Evolutionary conservation across 2,113 vertebrate species (phyloP), one percentile per base, ranked within the genome.

Genomic region (Muntiacus reevesi): DNA sequence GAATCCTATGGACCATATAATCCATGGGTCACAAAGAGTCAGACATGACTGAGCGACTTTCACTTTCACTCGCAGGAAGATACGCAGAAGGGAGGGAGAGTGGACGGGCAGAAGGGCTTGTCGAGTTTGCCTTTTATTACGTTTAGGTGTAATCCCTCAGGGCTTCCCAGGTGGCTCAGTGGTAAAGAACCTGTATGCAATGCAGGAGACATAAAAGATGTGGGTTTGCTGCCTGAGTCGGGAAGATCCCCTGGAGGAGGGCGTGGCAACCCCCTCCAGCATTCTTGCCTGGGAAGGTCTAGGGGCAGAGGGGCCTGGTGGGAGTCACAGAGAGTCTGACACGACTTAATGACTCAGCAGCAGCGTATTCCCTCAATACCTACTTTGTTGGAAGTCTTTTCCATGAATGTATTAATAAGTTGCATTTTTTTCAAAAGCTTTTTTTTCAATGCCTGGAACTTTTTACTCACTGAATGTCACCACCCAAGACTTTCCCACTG

Each of bases 301-400:
- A 0, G 2, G 27, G 14, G 7, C 64, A 36, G n/a, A 36, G 64
- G 9, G 21, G 64, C n/a, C 64, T 36, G n/a, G 9, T 5, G n/a
- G 17, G 64, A 12, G n/a, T 12, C 64, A 36, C 64, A 71, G 0
- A 57, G 55, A 67, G n/a, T 0, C 64, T 19, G 8, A 19, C 33
- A 2, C 33, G 1, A 1, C n/a, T n/a, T 5, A 21, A 0, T 71
- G 67, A 23, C 10, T 40, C 67, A 23, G 19, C n/a, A 23, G 1
- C 67, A 40, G 0, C 0, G 2, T 1, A 21, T 0, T 21, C 15
- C 45, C 76, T 47, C 76, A 50, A 1, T 2, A 6, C 15, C 76
- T 10, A 50, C 76, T 79, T 11, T 30, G 45, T 30, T 1, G 45
- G 28, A 19, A 47, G 45, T 5, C 9, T 79, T 50, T 30, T 5